Base-by-base conservation (phyloP, 53 echinoderm and acorn worm species). In the Arbacia lixula region DNA sequence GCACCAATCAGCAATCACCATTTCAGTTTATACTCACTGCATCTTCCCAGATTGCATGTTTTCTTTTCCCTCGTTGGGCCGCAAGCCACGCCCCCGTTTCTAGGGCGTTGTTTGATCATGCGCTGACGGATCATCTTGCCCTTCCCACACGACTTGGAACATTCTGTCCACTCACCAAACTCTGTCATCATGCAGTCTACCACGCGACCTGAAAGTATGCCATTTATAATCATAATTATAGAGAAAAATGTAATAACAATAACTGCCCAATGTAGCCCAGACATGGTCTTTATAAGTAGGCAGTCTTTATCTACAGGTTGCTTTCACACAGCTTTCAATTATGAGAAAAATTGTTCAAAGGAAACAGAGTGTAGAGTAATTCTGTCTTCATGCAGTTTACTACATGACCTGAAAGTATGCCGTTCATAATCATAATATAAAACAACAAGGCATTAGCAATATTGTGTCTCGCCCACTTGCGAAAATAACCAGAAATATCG, bases 131-230 rank as follows among this genome's bases (percentile, higher is more conserved):
- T 40, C 93, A 91, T 91, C 31, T 76, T 94, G 2, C 97, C 97
- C 80, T 94, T 94, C 17, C 97, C 97, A 53, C 97, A 97, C 1
- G 92, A 30, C 73, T 89, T 92, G 6, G 92, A 83, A 68, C 97
- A 97, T 49, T 94, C 97, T 0, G 90, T 63, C 94, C 94, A 97
- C 25, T 88, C 84, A 12, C 84, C 75, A 92, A 92, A 94, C 16
- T 85, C 84, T 0, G 94, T 55, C 92, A 94, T 91, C 94, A 97
- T 97, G 60, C 97, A 97, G 83, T 97, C 94, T 17, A 92, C 83
- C 0, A 91, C 89, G 49, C 88, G 76, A 36, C 93, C 93, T 86
- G 79, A 33, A 28, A 1, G 28, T 12, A 64, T 5, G n/a, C 12
- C 5, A 19, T 12, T 21, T 5, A 21, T 57, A 57, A 21, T 19